Conservation (phyloP, 2,113 vertebrate genomes). For the Puffinus mauretanicus region DNA sequence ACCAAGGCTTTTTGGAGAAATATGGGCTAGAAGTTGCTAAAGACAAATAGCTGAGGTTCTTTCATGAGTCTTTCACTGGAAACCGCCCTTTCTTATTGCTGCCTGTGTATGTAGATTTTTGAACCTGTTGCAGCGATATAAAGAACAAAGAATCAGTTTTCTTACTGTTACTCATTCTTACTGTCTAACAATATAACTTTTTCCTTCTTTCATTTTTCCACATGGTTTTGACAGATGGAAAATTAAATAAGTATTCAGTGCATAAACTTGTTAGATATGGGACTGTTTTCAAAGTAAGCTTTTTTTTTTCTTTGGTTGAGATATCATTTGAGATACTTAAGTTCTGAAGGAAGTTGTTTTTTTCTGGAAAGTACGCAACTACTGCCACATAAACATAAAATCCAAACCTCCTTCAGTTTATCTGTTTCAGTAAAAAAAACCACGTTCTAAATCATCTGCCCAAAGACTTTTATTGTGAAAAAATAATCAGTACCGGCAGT, state of each 20-base stretch:
- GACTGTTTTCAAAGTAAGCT: neutral
- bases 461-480: neutral
- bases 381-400: neutral
- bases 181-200: neutral
- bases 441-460: neutral
- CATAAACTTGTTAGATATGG: neutral
- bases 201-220: neutral
- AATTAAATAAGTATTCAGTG: neutral
- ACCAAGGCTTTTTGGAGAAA: neutral
- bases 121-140: neutral
- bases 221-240: neutral
- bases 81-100: neutral
- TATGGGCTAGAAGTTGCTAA: neutral
- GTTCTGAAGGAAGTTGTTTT: neutral
- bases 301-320: neutral
- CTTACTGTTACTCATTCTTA: neutral
- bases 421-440: neutral
- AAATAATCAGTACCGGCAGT: neutral
- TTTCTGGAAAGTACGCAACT: neutral
- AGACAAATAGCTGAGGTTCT: neutral
- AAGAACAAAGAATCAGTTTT: neutral
- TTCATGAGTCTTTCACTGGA: neutral
- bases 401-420: neutral
- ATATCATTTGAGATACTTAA: neutral
- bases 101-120: neutral